A percentile compares a stretch with the other conserved stretches of the same genome.
These are phyloP conservation scores for Pimpla rufipes DNA, from an alignment of 2,888 invertebrate genomes.

Conservation along the genomic window DNA sequence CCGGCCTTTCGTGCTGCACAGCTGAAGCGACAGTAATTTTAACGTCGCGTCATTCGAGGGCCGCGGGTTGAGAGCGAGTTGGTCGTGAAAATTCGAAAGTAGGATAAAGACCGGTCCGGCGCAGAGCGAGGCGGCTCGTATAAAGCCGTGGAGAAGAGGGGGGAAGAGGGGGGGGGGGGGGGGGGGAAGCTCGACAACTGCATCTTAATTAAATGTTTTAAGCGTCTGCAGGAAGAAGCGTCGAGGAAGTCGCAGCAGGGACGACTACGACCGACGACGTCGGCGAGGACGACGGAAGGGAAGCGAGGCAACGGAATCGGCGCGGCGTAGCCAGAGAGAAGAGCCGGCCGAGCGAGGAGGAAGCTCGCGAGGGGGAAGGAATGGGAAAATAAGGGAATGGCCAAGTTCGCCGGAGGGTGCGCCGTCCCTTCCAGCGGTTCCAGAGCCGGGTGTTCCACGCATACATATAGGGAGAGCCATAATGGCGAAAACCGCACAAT, in stretches of 20 bases:
- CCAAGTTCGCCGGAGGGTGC: constrained; percentile 48
- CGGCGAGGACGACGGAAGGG: not conserved
- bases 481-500: not conserved
- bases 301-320: constrained; percentile 39
- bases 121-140: not conserved
- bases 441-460: not conserved
- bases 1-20: constrained; percentile 23
- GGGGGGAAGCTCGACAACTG: constrained; percentile 60
- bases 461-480: not conserved
- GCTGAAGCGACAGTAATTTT: constrained; percentile 45
- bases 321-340: constrained; percentile 14
- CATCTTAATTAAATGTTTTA: constrained; percentile 70
- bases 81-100: constrained; percentile 48
- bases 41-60: constrained; percentile 42
- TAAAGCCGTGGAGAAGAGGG: too few relatives aligned
- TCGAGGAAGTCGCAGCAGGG: constrained; percentile 37
- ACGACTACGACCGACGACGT: constrained; percentile 17
- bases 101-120: constrained; percentile 36
- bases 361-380: constrained; percentile 9
- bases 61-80: constrained; percentile 14
- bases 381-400: constrained; percentile 48
- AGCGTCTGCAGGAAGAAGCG: constrained; percentile 32
- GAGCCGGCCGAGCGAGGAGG: constrained; percentile 16
- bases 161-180: not conserved
- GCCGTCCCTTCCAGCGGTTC: constrained; percentile 25